These are phyloP conservation scores for Paramormyrops kingsleyae DNA, from an alignment of 2,113 vertebrate species.

Conservation along the genomic window DNA sequence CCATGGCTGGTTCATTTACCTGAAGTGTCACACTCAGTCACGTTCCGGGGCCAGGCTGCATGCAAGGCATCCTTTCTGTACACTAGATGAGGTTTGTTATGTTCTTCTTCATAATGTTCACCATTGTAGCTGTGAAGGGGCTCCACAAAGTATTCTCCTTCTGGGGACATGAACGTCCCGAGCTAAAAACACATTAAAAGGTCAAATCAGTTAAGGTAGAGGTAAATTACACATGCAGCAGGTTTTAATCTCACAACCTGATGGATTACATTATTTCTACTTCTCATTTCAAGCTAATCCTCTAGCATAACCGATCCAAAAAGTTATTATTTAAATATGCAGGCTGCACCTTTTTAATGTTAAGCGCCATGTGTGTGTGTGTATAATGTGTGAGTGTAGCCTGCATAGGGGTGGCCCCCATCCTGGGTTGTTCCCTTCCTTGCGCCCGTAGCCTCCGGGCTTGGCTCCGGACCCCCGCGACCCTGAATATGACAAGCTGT, in stretches of 20 bases:
- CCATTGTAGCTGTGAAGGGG: slow-evolving; percentile 77
- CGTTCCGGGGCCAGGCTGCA: slow-evolving; percentile 49
- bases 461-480: neutral
- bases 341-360: neutral
- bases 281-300: neutral
- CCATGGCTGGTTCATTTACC: slow-evolving; percentile 56
- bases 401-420: neutral
- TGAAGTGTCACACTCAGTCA: slow-evolving; percentile 75
- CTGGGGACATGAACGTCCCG: slow-evolving; percentile 91
- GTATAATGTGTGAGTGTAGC: neutral
- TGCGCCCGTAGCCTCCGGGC: neutral
- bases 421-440: neutral
- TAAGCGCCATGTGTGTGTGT: neutral
- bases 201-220: slow-evolving; percentile 26
- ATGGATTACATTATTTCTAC: neutral
- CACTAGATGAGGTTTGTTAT: slow-evolving; percentile 89
- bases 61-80: slow-evolving; percentile 70
- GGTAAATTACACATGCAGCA: neutral
- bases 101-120: slow-evolving; percentile 82
- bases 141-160: slow-evolving; percentile 95
- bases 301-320: neutral
- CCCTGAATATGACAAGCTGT: neutral
- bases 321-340: neutral
- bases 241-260: neutral
- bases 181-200: slow-evolving; percentile 59